Conservation (phyloP, 2,113 vertebrate genomes). For the Ameiurus melas region DNA sequence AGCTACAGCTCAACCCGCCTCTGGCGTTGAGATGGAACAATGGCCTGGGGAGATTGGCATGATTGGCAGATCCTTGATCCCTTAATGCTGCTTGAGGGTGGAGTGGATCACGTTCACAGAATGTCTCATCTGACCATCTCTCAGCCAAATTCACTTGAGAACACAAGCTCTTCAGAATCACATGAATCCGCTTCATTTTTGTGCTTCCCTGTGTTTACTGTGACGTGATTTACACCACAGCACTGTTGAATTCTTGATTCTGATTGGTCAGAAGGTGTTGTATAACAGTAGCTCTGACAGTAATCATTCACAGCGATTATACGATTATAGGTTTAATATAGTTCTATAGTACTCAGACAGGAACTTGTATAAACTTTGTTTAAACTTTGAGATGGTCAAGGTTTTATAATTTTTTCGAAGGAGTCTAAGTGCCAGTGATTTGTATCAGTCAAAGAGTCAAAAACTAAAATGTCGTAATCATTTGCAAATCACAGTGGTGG, state of each 20-base stretch:
- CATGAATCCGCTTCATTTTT: background rate
- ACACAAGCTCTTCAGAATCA: background rate
- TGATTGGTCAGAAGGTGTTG: background rate
- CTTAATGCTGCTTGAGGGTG: background rate
- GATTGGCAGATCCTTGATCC: slow-evolving; percentile 25
- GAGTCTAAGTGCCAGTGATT: background rate
- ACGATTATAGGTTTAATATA: too few relatives aligned
- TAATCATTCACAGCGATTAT: too few relatives aligned
- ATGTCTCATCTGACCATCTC: background rate
- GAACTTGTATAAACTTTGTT: too few relatives aligned
- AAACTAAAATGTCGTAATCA: too few relatives aligned
- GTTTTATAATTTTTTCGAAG: too few relatives aligned
- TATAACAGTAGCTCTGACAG: background rate
- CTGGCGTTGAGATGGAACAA: slow-evolving; percentile 14
- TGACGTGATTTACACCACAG: background rate
- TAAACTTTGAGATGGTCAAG: too few relatives aligned
- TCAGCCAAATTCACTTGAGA: background rate
- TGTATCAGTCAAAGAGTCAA: background rate
- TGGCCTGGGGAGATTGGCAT: slow-evolving; percentile 24
- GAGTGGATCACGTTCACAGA: slow-evolving; percentile 22
- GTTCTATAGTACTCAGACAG: too few relatives aligned
- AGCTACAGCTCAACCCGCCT: slow-evolving; percentile 22
- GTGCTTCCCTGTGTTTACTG: background rate
- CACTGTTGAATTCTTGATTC: background rate
- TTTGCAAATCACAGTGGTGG: too few relatives aligned